Evolutionary conservation across 2,113 vertebrate genomes (phyloP), one percentile per base, ranked within the genome.

Genomic region (Sardina pilchardus): DNA sequence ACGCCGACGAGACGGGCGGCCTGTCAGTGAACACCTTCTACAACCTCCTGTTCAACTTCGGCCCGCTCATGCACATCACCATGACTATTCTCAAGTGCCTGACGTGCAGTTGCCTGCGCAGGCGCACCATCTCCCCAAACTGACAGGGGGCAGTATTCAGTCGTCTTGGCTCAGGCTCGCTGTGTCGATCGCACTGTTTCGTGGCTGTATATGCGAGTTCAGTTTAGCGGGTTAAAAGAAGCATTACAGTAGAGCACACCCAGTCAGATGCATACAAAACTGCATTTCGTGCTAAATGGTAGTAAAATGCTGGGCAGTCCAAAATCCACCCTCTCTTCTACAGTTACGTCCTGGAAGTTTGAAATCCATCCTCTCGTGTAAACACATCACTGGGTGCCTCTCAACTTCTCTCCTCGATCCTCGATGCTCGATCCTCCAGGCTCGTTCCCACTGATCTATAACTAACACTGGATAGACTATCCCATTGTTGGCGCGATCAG

Each of bases 21-120:
- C 90, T 96, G 87, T 96, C 96, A 0, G 92, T 96, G 83, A 95
- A 96, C 92, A 94, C 94, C 84, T 96, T 96, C 91, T 96, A 96
- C 94, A 95, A 95, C 90, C 93, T 96, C 21, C 95, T 96, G 83
- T 96, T 96, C 89, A 95, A 96, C 86, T 94, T 96, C 0, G 96
- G 96, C 56, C 93, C 95, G 1, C 93, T 96, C 83, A 96, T 96
- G 94, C 95, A 95, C 92, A 93, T 96, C 89, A 94, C 94, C 86
- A 94, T 96, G 82, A 91, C 86, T 90, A 91, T 92, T 86, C 90
- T 93, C 81, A 91, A 90, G 82, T 97, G 96, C 87, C 94, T 99
- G 90, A 96, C 96, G 2, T 97, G 97, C 82, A 94, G 92, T 90
- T 97, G 97, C 90, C 95, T 95, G 88, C 94, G 95, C 0, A 85